Base-by-base conservation (phyloP, 2,888 invertebrate species). In the Tineola bisselliella region DNA sequence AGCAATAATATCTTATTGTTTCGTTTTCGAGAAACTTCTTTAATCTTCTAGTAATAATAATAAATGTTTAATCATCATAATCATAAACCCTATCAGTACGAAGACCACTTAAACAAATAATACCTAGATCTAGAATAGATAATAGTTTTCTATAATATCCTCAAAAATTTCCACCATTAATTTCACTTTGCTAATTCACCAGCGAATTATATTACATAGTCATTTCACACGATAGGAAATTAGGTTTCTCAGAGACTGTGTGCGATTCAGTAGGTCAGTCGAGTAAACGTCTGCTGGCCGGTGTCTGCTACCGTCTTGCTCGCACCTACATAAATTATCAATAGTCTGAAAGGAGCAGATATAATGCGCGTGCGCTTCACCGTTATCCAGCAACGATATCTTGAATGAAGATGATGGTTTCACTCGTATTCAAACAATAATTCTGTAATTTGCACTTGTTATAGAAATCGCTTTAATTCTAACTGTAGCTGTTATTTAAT, bases 191-290 rank as follows among this genome's bases (percentile, higher is more conserved):
- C 71, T 70, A 73, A 68, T 67, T 63, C 64, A 62, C 65, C 60
- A 66, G 68, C 66, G 70, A 69, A 69, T 73, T 71, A 69, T 70
- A 69, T 75, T 75, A 72, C 74, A 78, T 77, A 77, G 77, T 76
- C 72, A 80, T 81, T 82, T 81, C 79, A 79, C 79, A 79, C 78
- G 79, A 75, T 75, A 78, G 75, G 77, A 81, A 87, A 87, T 84
- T 84, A 86, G 87, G 86, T 87, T 83, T 79, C 82, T 79, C 76
- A 84, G 88, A 89, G 88, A 89, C 88, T 87, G 79, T 86, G 81
- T 78, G 74, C 77, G 68, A 70, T 75, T 78, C 83, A 87, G 86
- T 88, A 84, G 88, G 88, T 88, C 88, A 88, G 79, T 87, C 87
- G 86, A 86, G 84, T 86, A 84, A 84, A 82, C 74, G 77, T 75